phyloP scores from a whole-genome alignment of 64 coral and sea anemone species.

The Hydrozoanthus tunicans region DNA sequence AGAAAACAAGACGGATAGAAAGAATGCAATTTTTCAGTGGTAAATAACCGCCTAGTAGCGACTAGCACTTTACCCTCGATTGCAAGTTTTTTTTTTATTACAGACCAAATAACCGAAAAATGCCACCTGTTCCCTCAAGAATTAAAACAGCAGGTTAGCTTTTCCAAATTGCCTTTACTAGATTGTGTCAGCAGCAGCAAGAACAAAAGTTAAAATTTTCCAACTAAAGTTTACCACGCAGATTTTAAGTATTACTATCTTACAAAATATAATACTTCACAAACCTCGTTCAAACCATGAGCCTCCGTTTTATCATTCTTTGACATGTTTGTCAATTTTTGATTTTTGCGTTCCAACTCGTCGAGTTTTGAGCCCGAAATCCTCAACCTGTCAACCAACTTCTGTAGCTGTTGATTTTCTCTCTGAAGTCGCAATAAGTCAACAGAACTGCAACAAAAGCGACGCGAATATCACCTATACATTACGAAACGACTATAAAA shows the following conservation, averaged over 20 bases:
- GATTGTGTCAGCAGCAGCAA: background rate
- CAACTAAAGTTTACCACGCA: background rate
- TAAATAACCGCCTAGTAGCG: background rate
- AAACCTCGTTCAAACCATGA: conserved; percentile 22
- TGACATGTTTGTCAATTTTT: conserved; percentile 64
- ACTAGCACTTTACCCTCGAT: background rate
- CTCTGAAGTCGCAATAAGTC: conserved; percentile 79
- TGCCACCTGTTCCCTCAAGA: background rate
- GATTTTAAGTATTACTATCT: background rate
- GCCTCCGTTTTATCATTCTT: conserved; percentile 13
- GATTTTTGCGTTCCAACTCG: conserved; percentile 74
- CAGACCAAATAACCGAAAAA: background rate
- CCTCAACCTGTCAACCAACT: conserved; percentile 70
- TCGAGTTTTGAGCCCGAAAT: conserved; percentile 58
- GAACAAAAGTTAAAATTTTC: background rate
- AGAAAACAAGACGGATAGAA: too few species aligned
- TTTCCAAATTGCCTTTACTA: background rate
- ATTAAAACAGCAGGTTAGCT: background rate
- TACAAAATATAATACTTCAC: background rate
- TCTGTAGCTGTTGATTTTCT: conserved; percentile 85
- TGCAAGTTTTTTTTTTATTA: too few species aligned
- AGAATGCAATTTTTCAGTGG: too few species aligned
- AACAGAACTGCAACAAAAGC: conserved; percentile 69
- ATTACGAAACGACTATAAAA: too few species aligned
- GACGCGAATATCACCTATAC: too few species aligned